Evolutionary conservation across 2,797 vertebrate genomes (phyloP), one percentile per base, ranked within the genome.

Genomic region (Darevskia mixta): DNA sequence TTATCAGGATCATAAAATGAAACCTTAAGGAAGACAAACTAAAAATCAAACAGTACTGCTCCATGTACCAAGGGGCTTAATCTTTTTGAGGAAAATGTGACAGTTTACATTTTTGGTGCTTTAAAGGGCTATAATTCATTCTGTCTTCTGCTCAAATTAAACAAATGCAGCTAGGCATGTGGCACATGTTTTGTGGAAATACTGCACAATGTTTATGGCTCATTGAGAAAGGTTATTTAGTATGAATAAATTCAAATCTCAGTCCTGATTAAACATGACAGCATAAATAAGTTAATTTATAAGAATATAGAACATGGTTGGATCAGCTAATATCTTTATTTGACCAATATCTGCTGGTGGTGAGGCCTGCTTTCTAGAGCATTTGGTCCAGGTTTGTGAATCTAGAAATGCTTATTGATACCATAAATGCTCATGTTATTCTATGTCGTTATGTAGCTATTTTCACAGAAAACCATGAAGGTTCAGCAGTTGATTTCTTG

Each of bases 1-100:
- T 78, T 20, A 29, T 8, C 72, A 9, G 55, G 23, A 32, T 41
- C 2, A 5, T 67, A 91, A 67, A 89, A 88, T 45, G 1, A 0
- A 82, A 92, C 86, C 20, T 88, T 90, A 10, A 91, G 18, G 73
- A 86, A 86, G 87, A 85, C 64, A 25, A 69, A 0, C 41, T 25
- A 69, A 27, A 83, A 91, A 78, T 85, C 38, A 2, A 35, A 79
- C 86, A 11, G n/a, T 0, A 0, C 71, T 76, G 61, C 3, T 49
- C 0, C 8, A 64, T 35, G 76, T 88, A 38, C 25, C n/a, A 78
- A 79, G n/a, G 55, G 83, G 43, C 80, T 91, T 84, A 4, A 20
- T 82, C 83, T 87, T 45, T 6, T 69, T 29, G 5, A 35, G 49
- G 23, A 67, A 84, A 75, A 85, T 61, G 67, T n/a, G 86, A 9